phyloP scores from a whole-genome alignment of 2,888 invertebrate species.

The Tenodera sinensis region DNA sequence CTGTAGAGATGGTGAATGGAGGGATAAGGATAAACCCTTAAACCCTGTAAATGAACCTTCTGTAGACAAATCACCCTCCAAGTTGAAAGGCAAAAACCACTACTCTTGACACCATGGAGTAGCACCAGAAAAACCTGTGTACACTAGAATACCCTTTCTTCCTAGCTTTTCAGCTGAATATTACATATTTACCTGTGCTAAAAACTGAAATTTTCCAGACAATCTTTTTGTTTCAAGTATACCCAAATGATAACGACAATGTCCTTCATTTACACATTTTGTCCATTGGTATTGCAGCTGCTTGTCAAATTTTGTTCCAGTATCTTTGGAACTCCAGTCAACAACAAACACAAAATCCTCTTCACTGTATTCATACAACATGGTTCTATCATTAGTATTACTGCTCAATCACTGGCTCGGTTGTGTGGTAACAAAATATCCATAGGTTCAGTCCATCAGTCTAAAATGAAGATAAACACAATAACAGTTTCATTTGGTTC shows the following conservation, averaged over 20 bases:
- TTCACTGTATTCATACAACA: neutral
- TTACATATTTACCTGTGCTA: too few relatives aligned
- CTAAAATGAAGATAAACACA: too few relatives aligned
- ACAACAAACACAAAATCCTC: neutral
- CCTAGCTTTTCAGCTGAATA: too few relatives aligned
- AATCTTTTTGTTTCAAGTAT: neutral
- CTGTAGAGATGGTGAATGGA: too few relatives aligned
- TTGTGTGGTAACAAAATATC: neutral
- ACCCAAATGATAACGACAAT: neutral
- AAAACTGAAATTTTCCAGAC: neutral
- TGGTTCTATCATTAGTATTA: neutral
- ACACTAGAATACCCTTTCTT: too few relatives aligned
- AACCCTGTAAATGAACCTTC: too few relatives aligned
- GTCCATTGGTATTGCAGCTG: neutral
- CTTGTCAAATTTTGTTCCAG: neutral
- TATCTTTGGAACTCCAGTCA: neutral
- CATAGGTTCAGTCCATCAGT: neutral
- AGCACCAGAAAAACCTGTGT: too few relatives aligned
- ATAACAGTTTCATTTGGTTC: too few relatives aligned
- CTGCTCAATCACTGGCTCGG: neutral
- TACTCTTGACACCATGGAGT: too few relatives aligned
- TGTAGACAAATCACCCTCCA: too few relatives aligned
- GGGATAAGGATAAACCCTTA: too few relatives aligned
- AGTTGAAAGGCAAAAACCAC: too few relatives aligned
- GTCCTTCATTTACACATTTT: neutral